Evolutionary conservation across 2,888 invertebrate species (phyloP).

Genomic region (Eurytoma adleriae): DNA sequence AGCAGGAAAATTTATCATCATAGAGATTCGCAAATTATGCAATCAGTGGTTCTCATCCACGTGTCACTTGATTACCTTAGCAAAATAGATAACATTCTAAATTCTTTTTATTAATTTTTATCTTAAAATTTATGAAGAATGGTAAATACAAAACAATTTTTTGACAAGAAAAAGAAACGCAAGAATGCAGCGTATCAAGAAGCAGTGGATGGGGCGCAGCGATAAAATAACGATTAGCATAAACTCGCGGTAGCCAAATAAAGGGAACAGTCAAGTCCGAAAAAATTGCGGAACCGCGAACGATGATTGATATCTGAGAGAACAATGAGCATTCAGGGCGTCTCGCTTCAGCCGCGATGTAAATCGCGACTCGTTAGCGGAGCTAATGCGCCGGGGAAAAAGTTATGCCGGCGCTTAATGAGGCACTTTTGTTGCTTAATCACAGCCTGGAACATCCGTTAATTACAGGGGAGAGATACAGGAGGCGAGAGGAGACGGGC

Average conservation of each 20-base stretch:
- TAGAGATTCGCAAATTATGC: slow-evolving; percentile 13
- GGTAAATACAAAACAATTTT: background rate
- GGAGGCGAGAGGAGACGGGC: background rate
- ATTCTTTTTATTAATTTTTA: too few species aligned
- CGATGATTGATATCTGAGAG: slow-evolving; percentile 36
- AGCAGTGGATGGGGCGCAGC: background rate
- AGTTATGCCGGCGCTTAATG: slow-evolving; percentile 35
- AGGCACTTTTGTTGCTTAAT: slow-evolving; percentile 51
- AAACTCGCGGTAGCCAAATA: background rate
- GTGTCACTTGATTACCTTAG: too few species aligned
- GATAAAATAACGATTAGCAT: slow-evolving; percentile 43
- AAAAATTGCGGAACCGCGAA: background rate
- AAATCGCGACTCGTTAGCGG: slow-evolving; percentile 50
- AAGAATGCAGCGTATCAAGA: slow-evolving; percentile 13
- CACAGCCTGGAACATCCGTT: slow-evolving; percentile 21
- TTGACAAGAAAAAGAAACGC: background rate
- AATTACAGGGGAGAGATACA: slow-evolving; percentile 18
- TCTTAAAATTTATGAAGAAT: background rate
- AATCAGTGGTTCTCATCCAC: background rate
- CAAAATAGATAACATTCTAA: too few species aligned
- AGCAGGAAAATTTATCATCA: slow-evolving; percentile 35
- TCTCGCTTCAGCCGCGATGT: slow-evolving; percentile 35
- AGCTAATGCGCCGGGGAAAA: slow-evolving; percentile 16
- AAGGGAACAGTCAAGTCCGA: background rate
- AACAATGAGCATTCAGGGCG: slow-evolving; percentile 27